A percentile compares a stretch with the other conserved stretches of the same genome.
phyloP scores from a whole-genome alignment of 1,140 invertebrate species.

The Achatina immaculata region DNA sequence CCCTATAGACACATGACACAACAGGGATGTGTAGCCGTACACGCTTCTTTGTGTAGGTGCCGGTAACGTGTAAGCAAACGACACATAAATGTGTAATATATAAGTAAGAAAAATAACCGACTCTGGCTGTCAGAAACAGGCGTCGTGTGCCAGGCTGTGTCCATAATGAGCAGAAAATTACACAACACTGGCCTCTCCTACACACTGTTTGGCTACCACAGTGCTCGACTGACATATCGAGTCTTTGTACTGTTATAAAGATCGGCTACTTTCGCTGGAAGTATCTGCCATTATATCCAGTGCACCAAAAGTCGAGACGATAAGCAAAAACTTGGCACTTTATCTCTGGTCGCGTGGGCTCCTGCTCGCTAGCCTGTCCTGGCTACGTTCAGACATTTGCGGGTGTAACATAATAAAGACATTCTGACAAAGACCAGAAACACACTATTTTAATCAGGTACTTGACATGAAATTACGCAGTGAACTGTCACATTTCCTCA shows the following conservation, averaged over 20 bases:
- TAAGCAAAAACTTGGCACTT: slow-evolving; percentile 13
- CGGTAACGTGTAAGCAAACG: no score
- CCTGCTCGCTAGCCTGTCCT: neutral
- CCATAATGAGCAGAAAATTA: neutral
- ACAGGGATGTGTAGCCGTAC: neutral
- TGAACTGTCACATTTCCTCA: neutral
- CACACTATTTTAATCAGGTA: no score
- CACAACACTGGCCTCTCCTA: neutral
- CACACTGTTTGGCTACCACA: no score
- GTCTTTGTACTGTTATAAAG: no score
- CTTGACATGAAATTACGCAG: no score
- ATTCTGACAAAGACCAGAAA: neutral
- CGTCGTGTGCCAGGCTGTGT: no score
- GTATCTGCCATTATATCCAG: neutral
- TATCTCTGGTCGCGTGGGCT: neutral
- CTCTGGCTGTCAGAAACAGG: no score
- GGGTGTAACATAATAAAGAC: neutral
- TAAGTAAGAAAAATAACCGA: no score
- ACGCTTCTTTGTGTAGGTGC: neutral
- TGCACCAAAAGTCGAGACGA: neutral
- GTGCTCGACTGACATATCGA: no score
- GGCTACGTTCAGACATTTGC: neutral
- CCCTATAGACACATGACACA: neutral
- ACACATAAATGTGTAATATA: no score
- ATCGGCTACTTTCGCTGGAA: neutral